phyloP scores from a whole-genome alignment of 2,797 vertebrate species.

The Rhynchotus rufescens region DNA sequence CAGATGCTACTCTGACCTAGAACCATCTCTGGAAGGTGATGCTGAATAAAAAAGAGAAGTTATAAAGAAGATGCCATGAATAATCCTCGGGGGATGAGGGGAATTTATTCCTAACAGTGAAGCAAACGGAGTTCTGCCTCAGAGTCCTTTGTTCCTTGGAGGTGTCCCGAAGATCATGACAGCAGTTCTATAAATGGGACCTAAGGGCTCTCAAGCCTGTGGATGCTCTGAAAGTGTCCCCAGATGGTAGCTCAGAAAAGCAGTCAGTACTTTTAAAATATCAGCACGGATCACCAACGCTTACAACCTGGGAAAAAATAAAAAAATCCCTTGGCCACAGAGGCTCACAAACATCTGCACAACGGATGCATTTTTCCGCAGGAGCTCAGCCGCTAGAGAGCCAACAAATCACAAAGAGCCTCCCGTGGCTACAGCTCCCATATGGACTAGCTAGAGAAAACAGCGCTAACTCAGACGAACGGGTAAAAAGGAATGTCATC shows the following conservation, averaged over 20 bases:
- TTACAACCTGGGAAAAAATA: not conserved
- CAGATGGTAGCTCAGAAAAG: not conserved
- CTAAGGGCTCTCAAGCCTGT: not conserved
- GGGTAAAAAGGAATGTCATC: not conserved
- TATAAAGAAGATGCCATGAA: not conserved
- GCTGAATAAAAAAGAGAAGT: not conserved
- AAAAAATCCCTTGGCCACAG: not conserved
- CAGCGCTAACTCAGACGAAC: not conserved
- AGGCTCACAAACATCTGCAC: not conserved
- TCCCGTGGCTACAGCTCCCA: rapidly evolving
- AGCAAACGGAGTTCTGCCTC: not conserved
- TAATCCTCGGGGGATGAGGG: rapidly evolving
- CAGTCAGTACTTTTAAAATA: not conserved
- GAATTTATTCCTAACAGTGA: not conserved
- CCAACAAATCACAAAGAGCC: not conserved
- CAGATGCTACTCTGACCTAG: rapidly evolving
- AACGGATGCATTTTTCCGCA: not conserved
- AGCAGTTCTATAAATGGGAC: not conserved
- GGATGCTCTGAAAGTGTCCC: not conserved
- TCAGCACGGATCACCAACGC: rapidly evolving
- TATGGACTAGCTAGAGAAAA: not conserved
- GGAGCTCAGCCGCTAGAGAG: rapidly evolving
- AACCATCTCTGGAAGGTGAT: not conserved
- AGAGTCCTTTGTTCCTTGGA: not conserved
- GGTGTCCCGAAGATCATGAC: rapidly evolving